Evolutionary conservation across 2,797 vertebrate genomes (phyloP).

Genomic region (Bradypus variegatus): DNA sequence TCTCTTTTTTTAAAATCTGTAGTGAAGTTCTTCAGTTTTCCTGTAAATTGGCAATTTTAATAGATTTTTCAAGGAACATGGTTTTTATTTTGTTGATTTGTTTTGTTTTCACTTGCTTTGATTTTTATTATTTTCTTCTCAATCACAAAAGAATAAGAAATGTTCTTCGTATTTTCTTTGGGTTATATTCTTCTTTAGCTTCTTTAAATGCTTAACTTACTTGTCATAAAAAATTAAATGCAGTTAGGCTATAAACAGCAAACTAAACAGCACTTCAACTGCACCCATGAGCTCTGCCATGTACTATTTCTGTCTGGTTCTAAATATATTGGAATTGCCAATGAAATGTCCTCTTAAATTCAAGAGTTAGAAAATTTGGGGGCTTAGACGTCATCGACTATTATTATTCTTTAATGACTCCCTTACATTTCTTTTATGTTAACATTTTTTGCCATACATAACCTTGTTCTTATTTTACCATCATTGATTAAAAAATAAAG

Average conservation of each 20-base stretch:
- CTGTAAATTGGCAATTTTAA: neutral
- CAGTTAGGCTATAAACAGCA: neutral
- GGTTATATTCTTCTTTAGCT: neutral
- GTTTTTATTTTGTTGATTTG: neutral
- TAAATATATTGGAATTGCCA: neutral
- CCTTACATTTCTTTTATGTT: neutral
- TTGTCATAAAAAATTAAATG: neutral
- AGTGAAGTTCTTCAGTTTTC: neutral
- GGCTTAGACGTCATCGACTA: neutral
- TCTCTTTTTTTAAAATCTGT: neutral
- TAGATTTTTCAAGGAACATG: neutral
- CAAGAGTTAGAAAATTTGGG: neutral
- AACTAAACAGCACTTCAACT: neutral
- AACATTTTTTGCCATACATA: neutral
- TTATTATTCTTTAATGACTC: neutral
- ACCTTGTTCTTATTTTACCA: neutral
- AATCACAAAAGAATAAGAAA: neutral
- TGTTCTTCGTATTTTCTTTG: neutral
- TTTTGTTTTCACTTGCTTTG: neutral
- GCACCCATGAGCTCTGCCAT: neutral
- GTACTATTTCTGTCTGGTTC: neutral
- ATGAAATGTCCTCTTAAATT: neutral
- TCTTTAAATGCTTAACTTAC: neutral
- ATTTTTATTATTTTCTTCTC: neutral
- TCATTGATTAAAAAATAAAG: neutral